Conservation (phyloP, 2,888 invertebrate species). For the Zelleria hepariella region DNA sequence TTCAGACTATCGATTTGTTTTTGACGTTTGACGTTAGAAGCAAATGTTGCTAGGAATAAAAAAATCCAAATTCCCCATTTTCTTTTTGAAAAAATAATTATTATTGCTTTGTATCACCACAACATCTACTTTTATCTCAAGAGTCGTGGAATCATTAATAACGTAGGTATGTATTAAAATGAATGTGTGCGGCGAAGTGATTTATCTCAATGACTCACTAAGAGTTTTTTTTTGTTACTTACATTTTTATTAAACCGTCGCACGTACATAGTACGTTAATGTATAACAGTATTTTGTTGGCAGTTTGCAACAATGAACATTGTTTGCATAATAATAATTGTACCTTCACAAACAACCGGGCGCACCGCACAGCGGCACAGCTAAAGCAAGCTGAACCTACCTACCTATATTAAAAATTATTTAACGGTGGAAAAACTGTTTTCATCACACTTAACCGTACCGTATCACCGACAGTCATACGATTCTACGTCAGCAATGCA, state of each 20-base stretch:
- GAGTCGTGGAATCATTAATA: not conserved
- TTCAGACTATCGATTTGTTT: not conserved
- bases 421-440: not conserved
- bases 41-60: not conserved
- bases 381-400: no score
- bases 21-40: not conserved
- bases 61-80: not conserved
- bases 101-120: not conserved
- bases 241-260: not conserved
- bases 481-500: conserved; percentile 37
- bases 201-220: not conserved
- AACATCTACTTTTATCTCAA: not conserved
- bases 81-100: not conserved
- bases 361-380: not conserved
- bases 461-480: conserved; percentile 1
- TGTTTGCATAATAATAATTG: not conserved
- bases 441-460: not conserved
- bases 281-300: not conserved
- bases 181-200: not conserved
- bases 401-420: not conserved
- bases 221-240: not conserved
- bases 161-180: not conserved
- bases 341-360: not conserved
- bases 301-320: no score
- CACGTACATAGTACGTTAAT: not conserved